A percentile compares a stretch with the other conserved stretches of the same genome.
Conservation (phyloP, 2,113 vertebrate species). For the Coracopsis vasa region DNA sequence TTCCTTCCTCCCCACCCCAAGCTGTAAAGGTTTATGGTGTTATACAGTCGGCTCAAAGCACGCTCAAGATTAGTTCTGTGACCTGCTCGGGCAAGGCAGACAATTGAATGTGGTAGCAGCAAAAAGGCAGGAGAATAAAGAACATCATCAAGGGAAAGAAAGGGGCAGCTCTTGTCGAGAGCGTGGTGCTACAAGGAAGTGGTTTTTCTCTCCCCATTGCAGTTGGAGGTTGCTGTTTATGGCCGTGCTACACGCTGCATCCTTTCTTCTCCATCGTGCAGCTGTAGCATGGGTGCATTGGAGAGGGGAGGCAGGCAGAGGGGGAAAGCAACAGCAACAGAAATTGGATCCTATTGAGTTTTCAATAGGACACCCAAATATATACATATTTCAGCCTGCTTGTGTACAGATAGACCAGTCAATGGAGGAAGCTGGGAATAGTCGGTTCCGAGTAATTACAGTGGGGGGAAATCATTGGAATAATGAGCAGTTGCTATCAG, state of each 20-base stretch:
- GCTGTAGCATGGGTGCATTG: slow-evolving; percentile 62
- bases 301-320: slow-evolving; percentile 18
- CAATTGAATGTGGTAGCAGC: neutral
- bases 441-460: slow-evolving; percentile 71
- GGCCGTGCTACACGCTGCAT: neutral
- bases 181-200: slow-evolving; percentile 51
- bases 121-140: fast-evolving
- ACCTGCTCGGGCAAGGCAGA: slow-evolving; percentile 26
- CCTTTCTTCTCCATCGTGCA: slow-evolving; percentile 49
- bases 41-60: slow-evolving; percentile 1
- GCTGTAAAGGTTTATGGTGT: neutral
- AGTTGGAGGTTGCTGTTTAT: slow-evolving; percentile 41
- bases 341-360: slow-evolving; percentile 72
- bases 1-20: neutral
- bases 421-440: slow-evolving; percentile 54
- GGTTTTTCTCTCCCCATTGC: slow-evolving; percentile 64
- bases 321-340: slow-evolving; percentile 31
- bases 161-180: slow-evolving; percentile 32
- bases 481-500: slow-evolving; percentile 75
- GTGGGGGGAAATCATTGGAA: slow-evolving; percentile 56
- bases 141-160: neutral
- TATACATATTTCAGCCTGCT: neutral
- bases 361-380: slow-evolving; percentile 64
- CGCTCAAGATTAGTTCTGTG: slow-evolving; percentile 25
- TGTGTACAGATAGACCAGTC: slow-evolving; percentile 7